Conservation (phyloP, 2,888 invertebrate genomes). For the Xanthorhoe spadicearia region DNA sequence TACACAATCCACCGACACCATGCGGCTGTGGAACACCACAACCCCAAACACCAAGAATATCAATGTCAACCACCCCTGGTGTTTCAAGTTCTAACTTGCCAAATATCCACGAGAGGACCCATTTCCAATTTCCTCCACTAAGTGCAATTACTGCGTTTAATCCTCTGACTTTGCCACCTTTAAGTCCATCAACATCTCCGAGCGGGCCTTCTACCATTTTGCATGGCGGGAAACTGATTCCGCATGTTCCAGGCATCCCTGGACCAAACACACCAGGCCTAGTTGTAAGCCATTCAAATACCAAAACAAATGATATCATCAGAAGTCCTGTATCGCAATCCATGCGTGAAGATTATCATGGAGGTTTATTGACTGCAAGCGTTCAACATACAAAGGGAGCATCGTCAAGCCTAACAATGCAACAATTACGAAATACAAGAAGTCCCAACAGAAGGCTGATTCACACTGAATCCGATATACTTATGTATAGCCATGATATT, state of each 20-base stretch:
- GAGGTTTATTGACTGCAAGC: slow-evolving; percentile 49
- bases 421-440: slow-evolving; percentile 56
- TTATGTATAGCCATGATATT: slow-evolving; percentile 55
- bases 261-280: slow-evolving; percentile 88
- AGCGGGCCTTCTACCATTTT: slow-evolving; percentile 87
- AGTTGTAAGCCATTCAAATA: slow-evolving; percentile 60
- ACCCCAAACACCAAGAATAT: slow-evolving; percentile 83
- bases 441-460: slow-evolving; percentile 58
- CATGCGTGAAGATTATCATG: slow-evolving; percentile 56
- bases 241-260: slow-evolving; percentile 94
- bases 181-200: slow-evolving; percentile 76
- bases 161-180: slow-evolving; percentile 87
- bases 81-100: slow-evolving; percentile 83
- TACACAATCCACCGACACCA: slow-evolving; percentile 85
- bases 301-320: slow-evolving; percentile 59
- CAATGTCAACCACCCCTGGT: slow-evolving; percentile 83
- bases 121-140: slow-evolving; percentile 88
- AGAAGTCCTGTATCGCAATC: slow-evolving; percentile 51
- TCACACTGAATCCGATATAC: slow-evolving; percentile 61
- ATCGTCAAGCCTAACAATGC: slow-evolving; percentile 54
- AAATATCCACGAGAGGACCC: slow-evolving; percentile 77
- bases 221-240: slow-evolving; percentile 90
- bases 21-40: slow-evolving; percentile 70
- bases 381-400: slow-evolving; percentile 52
- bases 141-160: slow-evolving; percentile 89